Evolutionary conservation across 2,888 invertebrate species (phyloP).

Genomic region (Neoitamus cyanurus): DNA sequence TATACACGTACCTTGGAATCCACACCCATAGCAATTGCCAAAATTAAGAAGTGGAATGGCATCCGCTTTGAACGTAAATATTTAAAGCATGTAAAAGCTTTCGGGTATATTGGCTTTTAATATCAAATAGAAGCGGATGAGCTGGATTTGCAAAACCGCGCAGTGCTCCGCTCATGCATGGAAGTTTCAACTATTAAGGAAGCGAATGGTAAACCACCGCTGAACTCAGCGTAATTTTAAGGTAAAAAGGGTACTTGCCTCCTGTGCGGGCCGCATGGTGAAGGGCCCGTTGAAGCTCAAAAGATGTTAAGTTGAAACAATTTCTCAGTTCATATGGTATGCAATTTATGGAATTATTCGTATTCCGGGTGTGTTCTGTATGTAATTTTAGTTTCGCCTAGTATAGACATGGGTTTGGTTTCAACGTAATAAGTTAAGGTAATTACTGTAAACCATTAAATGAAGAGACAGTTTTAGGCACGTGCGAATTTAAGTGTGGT

Average conservation of each 20-base stretch:
- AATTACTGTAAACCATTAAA: neutral
- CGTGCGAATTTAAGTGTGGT: neutral
- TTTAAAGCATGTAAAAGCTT: constrained; percentile 45
- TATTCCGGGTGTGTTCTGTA: neutral
- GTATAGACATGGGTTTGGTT: neutral
- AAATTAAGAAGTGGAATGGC: constrained; percentile 30
- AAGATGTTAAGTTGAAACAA: neutral
- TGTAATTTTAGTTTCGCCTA: neutral
- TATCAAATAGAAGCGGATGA: constrained; percentile 19
- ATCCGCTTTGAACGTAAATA: constrained; percentile 36
- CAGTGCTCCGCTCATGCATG: neutral
- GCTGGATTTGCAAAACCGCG: constrained; percentile 29
- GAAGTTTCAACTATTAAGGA: constrained; percentile 2
- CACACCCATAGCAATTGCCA: neutral
- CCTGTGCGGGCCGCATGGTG: neutral
- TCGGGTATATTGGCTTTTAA: constrained; percentile 43
- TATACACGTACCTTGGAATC: neutral
- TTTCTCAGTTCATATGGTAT: neutral
- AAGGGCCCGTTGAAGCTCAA: neutral
- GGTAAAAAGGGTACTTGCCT: neutral
- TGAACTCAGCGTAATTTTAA: neutral
- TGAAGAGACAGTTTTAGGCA: neutral
- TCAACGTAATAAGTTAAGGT: neutral
- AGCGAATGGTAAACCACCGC: neutral
- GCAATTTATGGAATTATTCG: neutral